Conservation (phyloP, 2,797 vertebrate genomes). For the Galago senegalensis region DNA sequence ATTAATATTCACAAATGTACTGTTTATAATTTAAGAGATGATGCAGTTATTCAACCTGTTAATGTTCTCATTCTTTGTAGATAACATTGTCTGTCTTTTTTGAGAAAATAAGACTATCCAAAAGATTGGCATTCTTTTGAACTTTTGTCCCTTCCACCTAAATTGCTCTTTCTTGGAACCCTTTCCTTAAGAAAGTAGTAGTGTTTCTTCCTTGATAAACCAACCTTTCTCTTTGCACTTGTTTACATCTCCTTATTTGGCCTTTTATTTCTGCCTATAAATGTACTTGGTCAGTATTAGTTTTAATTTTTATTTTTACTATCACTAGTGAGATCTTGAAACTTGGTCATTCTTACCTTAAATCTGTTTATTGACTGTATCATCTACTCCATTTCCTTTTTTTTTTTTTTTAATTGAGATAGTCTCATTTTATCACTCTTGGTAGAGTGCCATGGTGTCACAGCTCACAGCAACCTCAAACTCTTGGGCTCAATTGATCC, state of each 20-base stretch:
- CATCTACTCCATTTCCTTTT: not conserved
- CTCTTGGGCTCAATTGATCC: no score
- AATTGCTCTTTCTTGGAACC: slow-evolving; percentile 5
- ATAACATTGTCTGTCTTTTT: not conserved
- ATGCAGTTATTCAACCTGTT: slow-evolving; percentile 32
- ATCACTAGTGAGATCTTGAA: no score
- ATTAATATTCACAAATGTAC: slow-evolving; percentile 6
- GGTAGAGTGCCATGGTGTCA: no score
- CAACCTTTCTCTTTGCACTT: not conserved
- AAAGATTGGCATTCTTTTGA: slow-evolving; percentile 28
- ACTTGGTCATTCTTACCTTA: slow-evolving; percentile 26
- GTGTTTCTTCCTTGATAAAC: slow-evolving; percentile 22
- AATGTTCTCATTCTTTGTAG: not conserved
- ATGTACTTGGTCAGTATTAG: slow-evolving; percentile 4
- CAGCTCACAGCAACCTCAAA: no score
- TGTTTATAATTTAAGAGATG: slow-evolving; percentile 29
- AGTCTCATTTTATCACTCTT: no score
- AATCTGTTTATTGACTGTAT: slow-evolving; percentile 13
- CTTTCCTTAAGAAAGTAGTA: slow-evolving; percentile 12
- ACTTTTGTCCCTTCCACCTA: not conserved
- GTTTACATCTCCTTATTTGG: slow-evolving; percentile 16
- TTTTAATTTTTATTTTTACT: no score
- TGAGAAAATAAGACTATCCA: slow-evolving; percentile 32
- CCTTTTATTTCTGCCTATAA: slow-evolving; percentile 13
- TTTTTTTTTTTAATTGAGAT: no score